phyloP scores from a whole-genome alignment of 2,888 invertebrate species.

The Hedya salicella region DNA sequence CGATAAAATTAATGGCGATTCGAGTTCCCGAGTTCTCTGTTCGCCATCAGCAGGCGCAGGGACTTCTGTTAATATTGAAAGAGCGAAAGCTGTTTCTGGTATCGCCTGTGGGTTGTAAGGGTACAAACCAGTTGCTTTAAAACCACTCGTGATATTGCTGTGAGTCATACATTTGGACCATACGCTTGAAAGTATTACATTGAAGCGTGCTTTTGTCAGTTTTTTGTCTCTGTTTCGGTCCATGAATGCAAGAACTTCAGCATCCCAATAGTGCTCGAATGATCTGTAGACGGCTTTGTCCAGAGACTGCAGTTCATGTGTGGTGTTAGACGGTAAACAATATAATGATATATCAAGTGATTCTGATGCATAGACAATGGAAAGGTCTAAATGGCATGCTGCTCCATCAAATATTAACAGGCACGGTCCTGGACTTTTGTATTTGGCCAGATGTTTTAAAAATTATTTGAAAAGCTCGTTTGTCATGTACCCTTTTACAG shows the following conservation, averaged over 20 bases:
- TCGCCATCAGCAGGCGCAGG: too few species aligned
- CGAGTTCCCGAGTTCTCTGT: too few species aligned
- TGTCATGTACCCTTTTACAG: constrained; percentile 18
- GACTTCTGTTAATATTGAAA: constrained; percentile 13
- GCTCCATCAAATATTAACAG: constrained; percentile 36
- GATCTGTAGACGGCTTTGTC: constrained; percentile 9
- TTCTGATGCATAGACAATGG: constrained; percentile 22
- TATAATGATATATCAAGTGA: constrained; percentile 24
- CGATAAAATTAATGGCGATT: too few species aligned
- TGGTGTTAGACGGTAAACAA: constrained; percentile 2
- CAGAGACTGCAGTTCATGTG: constrained; percentile 5
- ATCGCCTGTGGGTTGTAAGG: constrained; percentile 39
- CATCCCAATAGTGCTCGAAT: constrained; percentile 18
- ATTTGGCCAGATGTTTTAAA: not conserved
- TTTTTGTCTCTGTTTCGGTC: not conserved
- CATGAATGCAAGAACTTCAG: not conserved
- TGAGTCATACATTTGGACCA: constrained; percentile 42
- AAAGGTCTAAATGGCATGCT: not conserved
- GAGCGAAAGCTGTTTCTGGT: constrained; percentile 38
- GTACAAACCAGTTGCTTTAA: constrained; percentile 41
- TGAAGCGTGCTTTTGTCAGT: constrained; percentile 2
- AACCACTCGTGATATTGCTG: constrained; percentile 35
- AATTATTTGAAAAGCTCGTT: constrained; percentile 13
- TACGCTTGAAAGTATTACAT: not conserved
- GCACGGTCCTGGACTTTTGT: constrained; percentile 16